phyloP scores from a whole-genome alignment of 2,797 vertebrate genomes.

The Aythya fuligula region DNA sequence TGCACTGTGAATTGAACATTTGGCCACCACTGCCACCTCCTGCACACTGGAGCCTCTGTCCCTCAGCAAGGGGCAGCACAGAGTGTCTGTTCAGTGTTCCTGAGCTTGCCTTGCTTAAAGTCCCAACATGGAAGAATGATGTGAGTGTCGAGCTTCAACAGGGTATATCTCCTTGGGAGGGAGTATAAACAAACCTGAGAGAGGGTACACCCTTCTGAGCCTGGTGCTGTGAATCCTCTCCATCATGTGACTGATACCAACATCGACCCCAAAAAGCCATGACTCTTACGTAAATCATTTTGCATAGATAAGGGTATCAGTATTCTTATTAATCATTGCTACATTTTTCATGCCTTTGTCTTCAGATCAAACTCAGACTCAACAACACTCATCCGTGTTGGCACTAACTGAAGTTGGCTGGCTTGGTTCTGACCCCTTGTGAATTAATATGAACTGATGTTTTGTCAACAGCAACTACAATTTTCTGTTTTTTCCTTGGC shows the following conservation, averaged over 20 bases:
- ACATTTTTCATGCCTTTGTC: background rate
- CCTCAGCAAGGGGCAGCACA: background rate
- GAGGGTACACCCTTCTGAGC: rapidly evolving
- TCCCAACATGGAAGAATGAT: background rate
- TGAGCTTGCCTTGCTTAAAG: background rate
- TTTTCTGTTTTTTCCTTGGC: background rate
- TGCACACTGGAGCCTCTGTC: background rate
- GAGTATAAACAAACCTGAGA: background rate
- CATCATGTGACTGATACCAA: background rate
- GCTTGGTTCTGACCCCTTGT: background rate
- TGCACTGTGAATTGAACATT: background rate
- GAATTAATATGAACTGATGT: background rate
- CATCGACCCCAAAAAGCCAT: background rate
- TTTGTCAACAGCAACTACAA: background rate
- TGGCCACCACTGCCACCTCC: rapidly evolving
- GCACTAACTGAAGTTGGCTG: background rate
- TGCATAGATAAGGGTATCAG: background rate
- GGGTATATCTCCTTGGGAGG: background rate
- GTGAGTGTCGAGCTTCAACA: background rate
- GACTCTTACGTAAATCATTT: background rate
- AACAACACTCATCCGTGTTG: background rate
- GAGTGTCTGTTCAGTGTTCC: background rate
- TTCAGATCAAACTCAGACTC: background rate
- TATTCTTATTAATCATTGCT: background rate
- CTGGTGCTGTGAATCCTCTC: background rate